Evolutionary conservation across 2,888 invertebrate genomes (phyloP), one percentile per base, ranked within the genome.

Genomic region (Zaprionus bogoriensis): DNA sequence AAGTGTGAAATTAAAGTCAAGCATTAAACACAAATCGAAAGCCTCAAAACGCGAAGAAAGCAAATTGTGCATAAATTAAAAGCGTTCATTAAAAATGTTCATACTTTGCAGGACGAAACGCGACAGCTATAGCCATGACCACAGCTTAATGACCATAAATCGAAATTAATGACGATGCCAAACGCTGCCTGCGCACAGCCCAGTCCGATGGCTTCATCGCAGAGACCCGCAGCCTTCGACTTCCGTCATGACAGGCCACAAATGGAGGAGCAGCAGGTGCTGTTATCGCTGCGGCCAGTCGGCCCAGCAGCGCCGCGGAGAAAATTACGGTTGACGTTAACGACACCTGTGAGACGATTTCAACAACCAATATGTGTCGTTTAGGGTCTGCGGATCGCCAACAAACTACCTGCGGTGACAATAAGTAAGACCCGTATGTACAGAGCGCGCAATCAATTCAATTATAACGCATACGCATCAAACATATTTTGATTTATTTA

Each of bases 321-420:
- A 53, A 60, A 54, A 85, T 74, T 74, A 58, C 61, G 59, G 73
- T 61, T 74, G 68, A 77, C 87, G 74, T 87, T 88, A 88, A 88
- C 77, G 86, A 79, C 85, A 87, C 84, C 87, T 84, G 78, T 73
- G 89, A 87, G 88, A 87, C 86, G 74, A 75, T 84, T 87, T 84
- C 81, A 75, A 86, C 81, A 84, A 80, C 87, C 87, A 67, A 86
- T 83, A 70, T 81, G 68, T 69, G 69, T 55, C 72, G 67, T 78
- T 85, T 78, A 44, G 54, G 77, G 68, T 74, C 67, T 61, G 57
- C 23, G 52, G 61, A 58, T 51, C n/a, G 9, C 20, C 53, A 54
- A n/a, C 28, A 39, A 48, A 57, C 55, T 57, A 39, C 55, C 61
- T 52, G 62, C 54, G 78, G 67, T 42, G 46, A 32, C 59, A 42